Base-by-base conservation (phyloP, 2,888 invertebrate genomes). In the Lamellibrachia satsuma region DNA sequence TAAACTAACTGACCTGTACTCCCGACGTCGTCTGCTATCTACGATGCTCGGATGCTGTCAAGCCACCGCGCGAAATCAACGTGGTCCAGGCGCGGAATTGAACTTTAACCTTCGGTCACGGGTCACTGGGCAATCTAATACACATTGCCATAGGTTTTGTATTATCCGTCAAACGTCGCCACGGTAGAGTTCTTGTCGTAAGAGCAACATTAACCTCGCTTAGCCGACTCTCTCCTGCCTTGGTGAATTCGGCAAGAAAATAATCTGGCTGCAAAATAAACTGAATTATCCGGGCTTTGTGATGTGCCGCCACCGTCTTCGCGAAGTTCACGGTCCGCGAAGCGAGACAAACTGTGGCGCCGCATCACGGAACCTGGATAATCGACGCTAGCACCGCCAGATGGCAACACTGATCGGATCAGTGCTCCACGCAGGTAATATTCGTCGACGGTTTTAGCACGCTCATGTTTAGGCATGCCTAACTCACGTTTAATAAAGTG, bases 51-150 rank as follows among this genome's bases (percentile, higher is more conserved):
- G 75, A n/a, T 75, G 75, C 22, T 75, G 75, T 75, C 75, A 75
- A 22, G n/a, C 75, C 22, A 75, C 75, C 75, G 75, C 75, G 75
- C 75, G 75, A 75, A 75, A 75, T 15, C 75, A 75, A 75, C 75
- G 75, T 75, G 75, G 75, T 75, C 75, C 75, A 75, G 75, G 75
- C 75, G 75, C 75, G 75, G 75, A 75, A 75, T 75, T 75, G 75
- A 75, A 75, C 75, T 75, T 75, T 22, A 75, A 75, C 75, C 75
- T 75, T 75, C 75, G 22, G 75, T 75, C 22, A 75, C 75, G 75
- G 75, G 75, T 75, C 75, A 75, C 15, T 75, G 75, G 22, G 15
- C 22, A 11, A 75, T 75, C 75, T 11, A 75, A 4, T 75, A 75
- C 75, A 22, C 22, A 75, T 6, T 8, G 9, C 6, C 6, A 15